Percentiles rank a stretch among this genome's conserved stretches.
Conservation (phyloP, 1,140 invertebrate genomes). For the Drosophila aff. region DNA sequence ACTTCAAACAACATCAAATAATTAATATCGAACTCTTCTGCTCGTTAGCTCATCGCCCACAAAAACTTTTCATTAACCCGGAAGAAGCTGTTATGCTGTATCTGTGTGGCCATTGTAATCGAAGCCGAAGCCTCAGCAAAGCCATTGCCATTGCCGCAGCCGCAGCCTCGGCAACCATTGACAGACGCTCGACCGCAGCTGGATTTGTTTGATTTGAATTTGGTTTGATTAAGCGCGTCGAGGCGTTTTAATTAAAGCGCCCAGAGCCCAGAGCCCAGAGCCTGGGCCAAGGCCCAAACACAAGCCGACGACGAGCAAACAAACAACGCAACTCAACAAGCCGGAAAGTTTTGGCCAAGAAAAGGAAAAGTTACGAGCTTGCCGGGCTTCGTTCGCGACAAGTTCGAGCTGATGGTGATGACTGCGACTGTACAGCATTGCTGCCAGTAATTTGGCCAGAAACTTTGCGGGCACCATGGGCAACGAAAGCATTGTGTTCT, state of each 20-base stretch:
- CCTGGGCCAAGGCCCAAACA: too few species aligned
- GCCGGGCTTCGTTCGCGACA: constrained; percentile 12
- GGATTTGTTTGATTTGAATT: constrained; percentile 45
- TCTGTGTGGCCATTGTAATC: not conserved
- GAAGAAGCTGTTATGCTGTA: not conserved
- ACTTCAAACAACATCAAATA: not conserved
- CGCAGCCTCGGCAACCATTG: too few species aligned
- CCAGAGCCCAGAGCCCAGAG: not conserved
- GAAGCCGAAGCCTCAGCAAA: constrained; percentile 19
- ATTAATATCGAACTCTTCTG: not conserved
- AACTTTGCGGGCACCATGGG: not conserved
- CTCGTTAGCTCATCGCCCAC: not conserved
- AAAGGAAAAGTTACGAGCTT: constrained; percentile 6
- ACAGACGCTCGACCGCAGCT: constrained; percentile 20
- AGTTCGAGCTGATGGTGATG: constrained; percentile 12
- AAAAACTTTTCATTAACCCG: constrained; percentile 12
- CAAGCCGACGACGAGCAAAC: not conserved
- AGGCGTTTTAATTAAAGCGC: constrained; percentile 26
- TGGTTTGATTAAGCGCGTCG: constrained; percentile 21
- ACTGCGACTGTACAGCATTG: constrained; percentile 1
- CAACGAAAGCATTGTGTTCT: not conserved
- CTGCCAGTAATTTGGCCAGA: constrained; percentile 11
- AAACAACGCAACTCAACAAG: not conserved
- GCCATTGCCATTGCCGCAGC: too few species aligned
- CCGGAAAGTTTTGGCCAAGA: constrained; percentile 7